Evolutionary conservation across 2,888 invertebrate genomes (phyloP), one percentile per base, ranked within the genome.

Genomic region (Erebia ligea): DNA sequence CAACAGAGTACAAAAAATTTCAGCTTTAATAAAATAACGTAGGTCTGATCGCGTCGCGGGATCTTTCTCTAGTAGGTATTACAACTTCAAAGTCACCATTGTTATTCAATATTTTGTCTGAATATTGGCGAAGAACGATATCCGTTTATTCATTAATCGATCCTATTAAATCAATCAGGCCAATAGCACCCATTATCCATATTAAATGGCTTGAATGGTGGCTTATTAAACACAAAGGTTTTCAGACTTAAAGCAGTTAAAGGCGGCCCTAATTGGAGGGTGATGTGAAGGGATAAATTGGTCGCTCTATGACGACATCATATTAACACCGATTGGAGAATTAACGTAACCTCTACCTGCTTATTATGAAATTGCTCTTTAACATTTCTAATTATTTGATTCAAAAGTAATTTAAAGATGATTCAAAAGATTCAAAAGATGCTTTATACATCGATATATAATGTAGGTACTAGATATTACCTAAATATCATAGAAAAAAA

Each of bases 181-280:
- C 17, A 34, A 25, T 34, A 34, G 40, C 15, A 15, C n/a, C 17
- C 25, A 34, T 50, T 65, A 42, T 65, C 15, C 54, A 45, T 21
- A 5, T 56, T 57, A 19, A 65, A 56, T 56, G 66, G 56, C 42
- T 21, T 42, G 19, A 65, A 56, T 56, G 42, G 54, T 42, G 66
- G 66, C 66, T 66, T 66, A 66, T 57, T 42, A 45, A 42, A 56
- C 40, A 66, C 19, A 66, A 66, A 66, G 66, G 42, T 56, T 56
- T 42, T 45, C 54, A 34, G 17, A 56, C 42, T 66, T 19, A 15
- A 40, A 42, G 65, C 65, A 19, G 40, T 56, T 64, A 65, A 57
- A 57, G 66, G 56, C 42, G n/a, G 15, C 57, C 56, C 58, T 67
- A 67, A 67, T 67, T 67, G 58, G 58, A 19, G 58, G 58, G 54